Evolutionary conservation across 2,113 vertebrate species (phyloP).

Genomic region (Galeopterus variegatus): DNA sequence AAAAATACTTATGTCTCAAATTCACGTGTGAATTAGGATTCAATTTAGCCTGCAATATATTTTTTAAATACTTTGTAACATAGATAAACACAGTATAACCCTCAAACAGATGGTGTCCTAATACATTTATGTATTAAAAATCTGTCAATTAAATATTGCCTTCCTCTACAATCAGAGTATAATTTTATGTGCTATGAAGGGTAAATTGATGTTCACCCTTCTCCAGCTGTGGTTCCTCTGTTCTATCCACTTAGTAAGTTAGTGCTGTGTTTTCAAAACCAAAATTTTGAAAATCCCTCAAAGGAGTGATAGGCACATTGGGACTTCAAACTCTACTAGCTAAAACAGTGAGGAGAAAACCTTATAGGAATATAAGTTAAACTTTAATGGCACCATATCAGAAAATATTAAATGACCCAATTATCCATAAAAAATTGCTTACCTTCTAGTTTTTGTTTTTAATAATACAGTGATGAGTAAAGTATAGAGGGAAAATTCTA

Average conservation of each 20-base stretch:
- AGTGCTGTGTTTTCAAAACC: slow-evolving; percentile 71
- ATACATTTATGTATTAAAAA: slow-evolving; percentile 76
- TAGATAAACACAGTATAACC: not conserved
- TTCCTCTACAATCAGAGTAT: slow-evolving; percentile 71
- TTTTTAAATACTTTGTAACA: slow-evolving; percentile 47
- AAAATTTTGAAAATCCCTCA: slow-evolving; percentile 66
- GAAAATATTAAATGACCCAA: slow-evolving; percentile 78
- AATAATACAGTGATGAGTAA: slow-evolving; percentile 44
- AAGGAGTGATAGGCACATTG: slow-evolving; percentile 71
- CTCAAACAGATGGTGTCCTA: slow-evolving; percentile 67
- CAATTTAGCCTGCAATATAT: not conserved
- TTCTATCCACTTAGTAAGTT: slow-evolving; percentile 69
- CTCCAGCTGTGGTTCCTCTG: slow-evolving; percentile 64
- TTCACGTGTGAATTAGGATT: slow-evolving; percentile 38
- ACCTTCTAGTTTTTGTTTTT: slow-evolving; percentile 44
- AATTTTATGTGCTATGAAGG: slow-evolving; percentile 66
- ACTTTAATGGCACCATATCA: slow-evolving; percentile 67
- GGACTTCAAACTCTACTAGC: slow-evolving; percentile 76
- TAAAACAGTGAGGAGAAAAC: slow-evolving; percentile 74
- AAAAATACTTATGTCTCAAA: slow-evolving; percentile 37
- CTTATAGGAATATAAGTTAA: slow-evolving; percentile 77
- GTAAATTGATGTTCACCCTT: slow-evolving; percentile 64
- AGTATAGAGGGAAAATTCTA: slow-evolving; percentile 33
- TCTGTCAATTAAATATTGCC: slow-evolving; percentile 60
- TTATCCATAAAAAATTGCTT: slow-evolving; percentile 67